Evolutionary conservation across 2,113 vertebrate genomes (phyloP), one percentile per base, ranked within the genome.

Genomic region (Syngnathoides biaculeatus): DNA sequence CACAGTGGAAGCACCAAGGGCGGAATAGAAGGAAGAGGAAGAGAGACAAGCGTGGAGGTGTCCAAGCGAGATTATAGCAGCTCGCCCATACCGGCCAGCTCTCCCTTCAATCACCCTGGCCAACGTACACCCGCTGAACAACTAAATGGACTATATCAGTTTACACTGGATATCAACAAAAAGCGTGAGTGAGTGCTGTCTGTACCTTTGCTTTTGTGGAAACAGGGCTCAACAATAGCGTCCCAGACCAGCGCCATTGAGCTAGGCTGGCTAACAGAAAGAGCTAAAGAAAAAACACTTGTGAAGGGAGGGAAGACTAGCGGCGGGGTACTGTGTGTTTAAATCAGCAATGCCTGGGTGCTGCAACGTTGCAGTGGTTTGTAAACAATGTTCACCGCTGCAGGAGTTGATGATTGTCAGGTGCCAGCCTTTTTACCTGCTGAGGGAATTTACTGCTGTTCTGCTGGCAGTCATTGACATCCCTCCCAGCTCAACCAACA

Each of bases 391-490:
- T 5, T 75, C 72, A 61, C 19, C 61, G 0, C 55, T 64, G 17
- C 64, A 13, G 19, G 64, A 74, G 77, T 43, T 64, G 55, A 68
- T 74, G 20, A 53, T 79, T 2, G 30, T 74, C 1, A 67, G 48
- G 22, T 74, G 56, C 24, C 20, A 43, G 1, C 48, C 63, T 8
- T 71, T 70, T 47, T 65, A 68, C 17, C 64, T 77, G 24, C 69
- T 50, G 14, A 68, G 75, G 65, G 65, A 72, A 50, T 56, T 68
- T 30, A 64, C 65, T 15, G 22, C 26, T 4, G 58, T 72, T 1
- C 4, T 80, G 40, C 30, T 79, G n/a, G n/a, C n/a, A 0, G 66
- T 64, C 0, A 63, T 70, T 39, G 63, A 80, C 56, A 77, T 77
- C 26, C 67, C 68, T 17, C 65, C n/a, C n/a, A n/a, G n/a, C n/a